Base-by-base conservation (phyloP, 2,888 invertebrate species). In the Ernsta delagoae region DNA sequence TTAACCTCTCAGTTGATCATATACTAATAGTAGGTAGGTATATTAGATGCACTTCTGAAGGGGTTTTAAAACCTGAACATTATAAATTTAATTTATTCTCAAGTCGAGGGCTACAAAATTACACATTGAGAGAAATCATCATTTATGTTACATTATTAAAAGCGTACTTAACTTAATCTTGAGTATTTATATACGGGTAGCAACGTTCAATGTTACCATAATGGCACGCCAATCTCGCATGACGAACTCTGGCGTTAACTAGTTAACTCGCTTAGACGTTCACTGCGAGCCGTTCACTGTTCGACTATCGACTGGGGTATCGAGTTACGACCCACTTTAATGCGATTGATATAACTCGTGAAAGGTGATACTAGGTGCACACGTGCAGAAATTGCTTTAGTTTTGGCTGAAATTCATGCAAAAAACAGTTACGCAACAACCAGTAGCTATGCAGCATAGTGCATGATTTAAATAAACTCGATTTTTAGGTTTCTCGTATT, bases 301-400 rank as follows among this genome's bases (percentile, higher is more conserved):
- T 65, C 57, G 54, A 65, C 60, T 63, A 62, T 53, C 70, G 57
- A 72, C 41, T 59, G 59, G 43, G 50, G 36, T 65, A 71, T 72
- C 71, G 61, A 71, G 65, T 73, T 72, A 66, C 73, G 70, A 65
- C 63, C 74, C 69, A 70, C 59, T 64, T 70, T 69, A 71, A 72
- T 63, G 70, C 70, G 71, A 72, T 73, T 68, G 68, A 68, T 68
- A 62, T 62, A 62, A 68, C 59, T 34, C 62, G 68, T 57, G 68
- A 62, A 68, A 68, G 68, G 68, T 62, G 61, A 67, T 67, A 56
- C 56, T 45, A 34, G 61, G 61, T 45, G 45, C 36, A 61, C 62
- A 62, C 56, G 57, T 62, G 62, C 61, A 57, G 56, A 61, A 56
- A 62, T 68, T 48, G 68, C 57, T 68, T 62, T 48, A 57, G 39